A percentile compares a stretch with the other conserved stretches of the same genome.
Conservation (phyloP, 2,888 invertebrate genomes). For the Chydorus sphaericus region DNA sequence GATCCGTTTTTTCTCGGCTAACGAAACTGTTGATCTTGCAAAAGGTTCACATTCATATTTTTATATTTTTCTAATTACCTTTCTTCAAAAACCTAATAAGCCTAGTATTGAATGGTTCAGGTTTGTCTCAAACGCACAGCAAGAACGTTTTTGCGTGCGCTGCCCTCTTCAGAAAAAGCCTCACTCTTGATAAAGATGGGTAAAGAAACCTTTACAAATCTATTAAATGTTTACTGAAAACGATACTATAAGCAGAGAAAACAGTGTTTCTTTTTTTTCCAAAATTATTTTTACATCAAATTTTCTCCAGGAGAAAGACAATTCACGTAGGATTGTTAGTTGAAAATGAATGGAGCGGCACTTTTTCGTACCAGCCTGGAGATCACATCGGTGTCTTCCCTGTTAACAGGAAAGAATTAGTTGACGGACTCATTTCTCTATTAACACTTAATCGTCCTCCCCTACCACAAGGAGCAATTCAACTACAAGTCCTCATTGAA, state of each 20-base stretch:
- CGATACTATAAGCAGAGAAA: too few relatives aligned
- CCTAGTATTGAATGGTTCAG: too few relatives aligned
- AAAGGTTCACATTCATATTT: too few relatives aligned
- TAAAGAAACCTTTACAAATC: too few relatives aligned
- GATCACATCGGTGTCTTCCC: conserved; percentile 88
- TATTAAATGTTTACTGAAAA: too few relatives aligned
- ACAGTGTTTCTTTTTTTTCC: too few relatives aligned
- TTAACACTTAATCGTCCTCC: conserved; percentile 42
- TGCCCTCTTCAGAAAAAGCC: conserved; percentile 32
- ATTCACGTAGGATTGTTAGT: conserved; percentile 6
- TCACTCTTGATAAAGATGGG: not conserved
- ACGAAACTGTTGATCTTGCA: too few relatives aligned
- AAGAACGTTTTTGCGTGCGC: conserved; percentile 42
- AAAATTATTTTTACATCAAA: too few relatives aligned
- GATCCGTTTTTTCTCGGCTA: too few relatives aligned
- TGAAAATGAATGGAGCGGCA: not conserved
- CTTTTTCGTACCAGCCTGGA: conserved; percentile 65
- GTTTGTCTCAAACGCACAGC: conserved; percentile 51
- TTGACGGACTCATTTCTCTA: conserved; percentile 57
- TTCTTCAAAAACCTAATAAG: too few relatives aligned
- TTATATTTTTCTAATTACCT: too few relatives aligned
- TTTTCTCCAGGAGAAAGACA: too few relatives aligned
- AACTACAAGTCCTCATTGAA: conserved; percentile 67
- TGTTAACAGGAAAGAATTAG: conserved; percentile 60
- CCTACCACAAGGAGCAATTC: conserved; percentile 35